These are phyloP conservation scores for Operophtera brumata DNA, from an alignment of 2,888 invertebrate genomes.

Conservation along the genomic window DNA sequence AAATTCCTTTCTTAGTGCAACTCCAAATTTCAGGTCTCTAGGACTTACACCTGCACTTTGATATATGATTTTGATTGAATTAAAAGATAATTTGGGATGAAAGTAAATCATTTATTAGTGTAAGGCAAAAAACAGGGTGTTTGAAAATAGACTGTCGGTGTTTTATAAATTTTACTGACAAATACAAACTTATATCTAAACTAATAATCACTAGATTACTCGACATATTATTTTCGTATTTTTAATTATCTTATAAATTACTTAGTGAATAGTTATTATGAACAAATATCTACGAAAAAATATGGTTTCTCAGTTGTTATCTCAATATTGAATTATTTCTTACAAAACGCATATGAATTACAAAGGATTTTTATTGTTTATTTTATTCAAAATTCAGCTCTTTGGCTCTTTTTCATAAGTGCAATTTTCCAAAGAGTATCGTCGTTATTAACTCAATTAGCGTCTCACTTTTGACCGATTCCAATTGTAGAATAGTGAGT, in stretches of 20 bases:
- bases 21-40: too few relatives aligned
- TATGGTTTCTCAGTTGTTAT: slow-evolving; percentile 44
- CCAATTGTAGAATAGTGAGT: neutral
- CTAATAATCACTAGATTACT: slow-evolving; percentile 21
- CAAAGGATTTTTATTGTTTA: slow-evolving; percentile 45
- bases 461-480: neutral
- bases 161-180: slow-evolving; percentile 23
- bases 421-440: slow-evolving; percentile 34
- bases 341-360: slow-evolving; percentile 52
- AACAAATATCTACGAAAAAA: slow-evolving; percentile 38
- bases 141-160: slow-evolving; percentile 24
- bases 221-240: slow-evolving; percentile 2
- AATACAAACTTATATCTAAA: slow-evolving; percentile 30
- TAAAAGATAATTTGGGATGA: slow-evolving; percentile 45
- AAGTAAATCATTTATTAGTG: slow-evolving; percentile 64
- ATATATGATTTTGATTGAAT: slow-evolving; percentile 25
- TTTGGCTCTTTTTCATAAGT: slow-evolving; percentile 58
- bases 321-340: slow-evolving; percentile 27
- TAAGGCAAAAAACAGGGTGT: slow-evolving; percentile 60
- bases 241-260: slow-evolving; percentile 29
- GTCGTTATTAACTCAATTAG: neutral
- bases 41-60: too few relatives aligned
- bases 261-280: slow-evolving; percentile 44
- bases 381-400: slow-evolving; percentile 53
- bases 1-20: too few relatives aligned